phyloP scores from a whole-genome alignment of 2,888 invertebrate species.

The Tolmerus cingulatus region DNA sequence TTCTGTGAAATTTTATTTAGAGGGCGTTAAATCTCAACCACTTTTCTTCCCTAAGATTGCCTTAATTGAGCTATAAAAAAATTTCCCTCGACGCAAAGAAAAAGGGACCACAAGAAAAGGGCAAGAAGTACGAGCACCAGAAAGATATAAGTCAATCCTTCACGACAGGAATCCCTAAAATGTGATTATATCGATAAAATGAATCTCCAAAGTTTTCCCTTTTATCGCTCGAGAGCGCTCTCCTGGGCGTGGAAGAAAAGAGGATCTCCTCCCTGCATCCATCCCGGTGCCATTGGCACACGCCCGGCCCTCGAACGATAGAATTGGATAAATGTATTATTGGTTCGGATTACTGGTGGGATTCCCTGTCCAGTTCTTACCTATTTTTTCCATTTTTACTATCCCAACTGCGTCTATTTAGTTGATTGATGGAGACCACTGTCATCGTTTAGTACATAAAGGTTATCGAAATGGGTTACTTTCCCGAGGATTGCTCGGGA shows the following conservation, averaged over 20 bases:
- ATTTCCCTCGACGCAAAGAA: neutral
- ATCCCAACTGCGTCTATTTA: constrained; percentile 26
- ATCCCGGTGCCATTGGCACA: neutral
- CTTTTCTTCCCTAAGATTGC: neutral
- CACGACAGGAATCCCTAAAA: constrained; percentile 22
- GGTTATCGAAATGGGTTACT: constrained; percentile 32
- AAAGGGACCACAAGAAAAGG: neutral
- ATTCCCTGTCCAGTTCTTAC: constrained; percentile 7
- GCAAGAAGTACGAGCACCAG: neutral
- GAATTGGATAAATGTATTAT: constrained; percentile 31
- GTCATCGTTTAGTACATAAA: constrained; percentile 33
- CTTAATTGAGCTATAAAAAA: neutral
- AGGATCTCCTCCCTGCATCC: neutral
- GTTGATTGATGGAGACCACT: constrained; percentile 35
- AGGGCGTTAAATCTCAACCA: neutral
- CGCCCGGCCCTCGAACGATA: neutral
- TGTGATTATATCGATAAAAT: constrained; percentile 34
- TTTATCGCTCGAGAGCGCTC: constrained; percentile 16
- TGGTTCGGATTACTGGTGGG: constrained; percentile 21
- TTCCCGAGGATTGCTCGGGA: neutral
- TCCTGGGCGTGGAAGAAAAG: neutral
- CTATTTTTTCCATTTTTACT: neutral
- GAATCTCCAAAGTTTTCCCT: constrained; percentile 29
- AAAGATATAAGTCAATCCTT: constrained; percentile 17
- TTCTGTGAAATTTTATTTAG: neutral